These are phyloP conservation scores for Dasypus novemcinctus DNA, from an alignment of 2,113 vertebrate species.

Conservation along the genomic window DNA sequence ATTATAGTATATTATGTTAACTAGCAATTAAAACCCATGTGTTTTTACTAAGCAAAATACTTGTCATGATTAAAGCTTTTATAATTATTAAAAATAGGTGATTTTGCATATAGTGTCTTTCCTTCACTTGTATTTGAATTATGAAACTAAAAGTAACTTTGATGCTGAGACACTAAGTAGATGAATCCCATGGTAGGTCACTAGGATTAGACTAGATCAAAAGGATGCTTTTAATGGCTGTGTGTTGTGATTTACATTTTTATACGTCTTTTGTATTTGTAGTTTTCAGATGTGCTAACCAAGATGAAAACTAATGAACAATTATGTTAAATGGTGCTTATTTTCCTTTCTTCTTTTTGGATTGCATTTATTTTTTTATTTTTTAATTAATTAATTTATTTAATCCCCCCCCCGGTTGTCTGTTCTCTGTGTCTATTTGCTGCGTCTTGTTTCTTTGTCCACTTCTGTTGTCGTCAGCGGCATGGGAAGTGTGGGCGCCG, in stretches of 20 bases:
- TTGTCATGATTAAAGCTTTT: conserved; percentile 50
- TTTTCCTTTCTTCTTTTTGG: conserved; percentile 4
- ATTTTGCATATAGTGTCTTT: conserved; percentile 7
- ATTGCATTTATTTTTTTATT: not conserved
- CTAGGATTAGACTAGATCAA: not conserved
- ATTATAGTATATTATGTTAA: conserved; percentile 63
- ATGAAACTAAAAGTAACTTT: not conserved
- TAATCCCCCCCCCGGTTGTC: no score
- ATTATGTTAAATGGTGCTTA: not conserved
- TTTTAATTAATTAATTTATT: no score
- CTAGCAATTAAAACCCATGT: conserved; percentile 64
- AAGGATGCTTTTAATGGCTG: not conserved
- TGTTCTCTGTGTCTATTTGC: no score
- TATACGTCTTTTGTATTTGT: not conserved
- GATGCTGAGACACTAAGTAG: not conserved
- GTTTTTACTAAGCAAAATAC: conserved; percentile 38
- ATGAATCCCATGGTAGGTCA: not conserved
- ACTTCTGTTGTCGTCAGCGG: no score
- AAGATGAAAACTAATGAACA: conserved; percentile 9
- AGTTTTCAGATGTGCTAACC: not conserved
- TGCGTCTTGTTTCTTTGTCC: no score
- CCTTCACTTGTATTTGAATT: conserved; percentile 38
- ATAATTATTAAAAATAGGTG: conserved; percentile 2
- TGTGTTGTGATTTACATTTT: not conserved
- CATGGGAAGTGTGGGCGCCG: no score